These are phyloP conservation scores for Philopotamus ludificatus DNA, from an alignment of 1,140 invertebrate genomes.

Conservation along the genomic window DNA sequence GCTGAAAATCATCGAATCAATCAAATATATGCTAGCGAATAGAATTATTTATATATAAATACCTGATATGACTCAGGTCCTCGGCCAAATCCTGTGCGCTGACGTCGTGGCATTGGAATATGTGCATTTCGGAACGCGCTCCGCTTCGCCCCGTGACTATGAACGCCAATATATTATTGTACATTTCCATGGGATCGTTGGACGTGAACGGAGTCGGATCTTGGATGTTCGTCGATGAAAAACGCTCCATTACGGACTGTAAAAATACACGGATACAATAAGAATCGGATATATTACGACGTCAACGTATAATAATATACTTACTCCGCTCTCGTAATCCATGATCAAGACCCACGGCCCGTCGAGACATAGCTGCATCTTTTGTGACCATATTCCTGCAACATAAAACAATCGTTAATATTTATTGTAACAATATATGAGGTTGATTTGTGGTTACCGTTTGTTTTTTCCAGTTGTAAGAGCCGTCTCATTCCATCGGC, in stretches of 20 bases:
- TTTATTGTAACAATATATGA: background rate
- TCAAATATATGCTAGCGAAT: background rate
- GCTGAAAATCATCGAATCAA: background rate
- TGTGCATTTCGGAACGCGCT: slow-evolving; percentile 88
- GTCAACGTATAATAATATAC: slow-evolving; percentile 44
- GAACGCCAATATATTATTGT: slow-evolving; percentile 98
- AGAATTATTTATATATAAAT: slow-evolving; percentile 3
- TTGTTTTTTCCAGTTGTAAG: slow-evolving; percentile 94
- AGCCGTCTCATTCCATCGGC: slow-evolving; percentile 94
- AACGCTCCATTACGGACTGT: slow-evolving; percentile 93
- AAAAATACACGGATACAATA: slow-evolving; percentile 43
- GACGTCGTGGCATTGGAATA: slow-evolving; percentile 83
- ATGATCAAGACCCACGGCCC: slow-evolving; percentile 88
- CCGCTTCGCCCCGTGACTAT: slow-evolving; percentile 70
- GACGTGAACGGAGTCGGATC: slow-evolving; percentile 97
- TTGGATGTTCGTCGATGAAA: slow-evolving; percentile 87
- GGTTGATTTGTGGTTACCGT: slow-evolving; percentile 57
- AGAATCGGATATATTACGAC: background rate
- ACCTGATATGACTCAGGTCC: slow-evolving; percentile 56
- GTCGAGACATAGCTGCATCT: slow-evolving; percentile 90
- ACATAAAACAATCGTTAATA: background rate
- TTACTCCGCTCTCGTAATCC: slow-evolving; percentile 94
- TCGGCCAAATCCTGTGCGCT: slow-evolving; percentile 58
- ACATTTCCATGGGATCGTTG: slow-evolving; percentile 92
- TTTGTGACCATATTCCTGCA: slow-evolving; percentile 92